phyloP scores from a whole-genome alignment of 2,797 vertebrate genomes.

The Percopsis omiscomaycus region DNA sequence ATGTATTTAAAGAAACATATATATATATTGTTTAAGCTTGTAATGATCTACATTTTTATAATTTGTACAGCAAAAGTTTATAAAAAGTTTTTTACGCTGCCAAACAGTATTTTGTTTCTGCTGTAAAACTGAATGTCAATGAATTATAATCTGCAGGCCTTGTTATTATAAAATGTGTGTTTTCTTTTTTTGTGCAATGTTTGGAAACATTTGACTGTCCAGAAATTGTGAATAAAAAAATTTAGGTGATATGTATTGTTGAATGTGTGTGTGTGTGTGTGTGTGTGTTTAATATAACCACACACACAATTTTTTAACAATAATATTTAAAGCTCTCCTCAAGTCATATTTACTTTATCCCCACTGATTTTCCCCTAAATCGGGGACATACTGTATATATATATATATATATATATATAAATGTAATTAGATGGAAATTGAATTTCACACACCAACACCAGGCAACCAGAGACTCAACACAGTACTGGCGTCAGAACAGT shows the following conservation, averaged over 20 bases:
- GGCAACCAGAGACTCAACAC: too few relatives aligned
- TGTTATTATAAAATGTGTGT: slow-evolving; percentile 84
- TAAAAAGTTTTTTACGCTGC: slow-evolving; percentile 91
- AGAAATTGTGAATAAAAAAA: slow-evolving; percentile 74
- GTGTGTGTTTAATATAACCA: too few relatives aligned
- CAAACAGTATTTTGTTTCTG: slow-evolving; percentile 90
- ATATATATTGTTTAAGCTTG: slow-evolving; percentile 70
- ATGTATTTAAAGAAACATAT: slow-evolving; percentile 62
- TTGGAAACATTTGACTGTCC: slow-evolving; percentile 88
- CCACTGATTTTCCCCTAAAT: too few relatives aligned
- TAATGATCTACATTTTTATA: slow-evolving; percentile 82
- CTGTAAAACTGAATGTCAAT: slow-evolving; percentile 85
- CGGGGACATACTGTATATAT: too few relatives aligned
- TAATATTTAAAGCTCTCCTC: too few relatives aligned
- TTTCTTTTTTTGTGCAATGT: slow-evolving; percentile 83
- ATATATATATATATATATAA: too few relatives aligned
- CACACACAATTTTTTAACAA: too few relatives aligned
- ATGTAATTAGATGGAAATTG: too few relatives aligned
- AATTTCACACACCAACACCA: too few relatives aligned
- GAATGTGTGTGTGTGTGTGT: neutral
- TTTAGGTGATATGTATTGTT: slow-evolving; percentile 82
- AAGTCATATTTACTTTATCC: too few relatives aligned
- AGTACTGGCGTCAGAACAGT: too few relatives aligned
- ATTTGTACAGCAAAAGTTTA: slow-evolving; percentile 96
- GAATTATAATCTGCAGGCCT: slow-evolving; percentile 80